Base-by-base conservation (phyloP, 1,140 invertebrate genomes). In the Lepidostoma basale region DNA sequence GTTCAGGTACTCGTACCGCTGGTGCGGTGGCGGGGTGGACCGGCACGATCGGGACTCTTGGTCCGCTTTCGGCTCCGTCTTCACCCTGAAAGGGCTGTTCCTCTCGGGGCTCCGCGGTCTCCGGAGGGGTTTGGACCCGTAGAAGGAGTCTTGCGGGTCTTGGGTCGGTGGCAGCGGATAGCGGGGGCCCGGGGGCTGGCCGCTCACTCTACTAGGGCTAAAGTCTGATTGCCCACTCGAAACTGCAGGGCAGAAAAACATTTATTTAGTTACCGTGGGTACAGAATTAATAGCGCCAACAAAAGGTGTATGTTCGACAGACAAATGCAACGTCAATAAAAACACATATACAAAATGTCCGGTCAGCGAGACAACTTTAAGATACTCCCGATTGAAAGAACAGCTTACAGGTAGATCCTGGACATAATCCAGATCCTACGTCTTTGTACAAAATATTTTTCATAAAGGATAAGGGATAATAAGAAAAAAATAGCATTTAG, bases 1-100 rank as follows among this genome's bases (percentile, higher is more conserved):
- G 72, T 86, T 88, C 56, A 88, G 75, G 70, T 89, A 89, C 0
- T 86, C 82, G 68, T 88, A 87, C 25, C 81, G 81, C 23, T 84
- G 76, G 5, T 84, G 76, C 6, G 82, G 73, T 0, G 85, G 83
- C 10, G 85, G 83, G 67, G 77, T 79, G 10, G 79, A 76, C 3
- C 81, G 75, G 70, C 84, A 83, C 23, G 83, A 80, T 56, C 64
- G 25, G 14, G 47, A 30, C 33, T 73, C 71, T 14, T 64, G 63
- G 20, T 73, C 75, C 74, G 86, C 84, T 79, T 90, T 90, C 42
- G 80, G 78, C 68, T 83, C 80, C 63, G 83, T 76, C 62, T 82
- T 81, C 73, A 81, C 80, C 69, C 79, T 83, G 74, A 86, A 84
- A 75, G 85, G 87, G 77, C 76, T 80, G 72, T 79, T 79, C 0